Evolutionary conservation across 2,888 invertebrate species (phyloP), one percentile per base, ranked within the genome.

Genomic region (Drosophila melanosoma): DNA sequence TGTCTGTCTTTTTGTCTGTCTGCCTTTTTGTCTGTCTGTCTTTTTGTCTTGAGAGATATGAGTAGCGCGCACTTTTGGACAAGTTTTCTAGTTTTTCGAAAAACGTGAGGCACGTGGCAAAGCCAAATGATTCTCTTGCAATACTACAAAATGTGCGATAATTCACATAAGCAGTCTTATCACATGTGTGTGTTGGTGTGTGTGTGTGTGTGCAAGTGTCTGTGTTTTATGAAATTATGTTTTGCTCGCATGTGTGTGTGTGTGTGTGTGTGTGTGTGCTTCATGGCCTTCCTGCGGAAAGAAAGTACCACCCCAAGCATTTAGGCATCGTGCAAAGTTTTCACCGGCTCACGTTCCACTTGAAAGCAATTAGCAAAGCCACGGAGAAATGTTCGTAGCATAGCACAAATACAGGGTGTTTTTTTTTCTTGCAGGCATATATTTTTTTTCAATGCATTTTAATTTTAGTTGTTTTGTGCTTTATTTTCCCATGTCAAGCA

Each of bases 101-200:
- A 40, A 48, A 53, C 49, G 63, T 51, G 62, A 64, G 38, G 20
- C 45, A 38, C 60, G 53, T 20, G 29, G 57, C 29, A 57, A 20
- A 65, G 62, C 64, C 69, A 58, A 64, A 52, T 68, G 81, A 81
- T 76, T 73, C 84, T 29, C 66, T 64, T 57, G 66, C 80, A 75
- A 75, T 72, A 66, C 76, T 80, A 72, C 73, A 89, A 89, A 82
- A 89, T 89, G 89, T 87, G 84, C 90, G 89, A 89, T 87, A 90
- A 87, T 87, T 87, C 89, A 89, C 87, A 87, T 87, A 87, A 89
- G 81, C 76, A 90, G 81, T 89, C 76, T 89, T 86, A 88, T 86
- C 89, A 76, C 74, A 59, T 79, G 74, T 73, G 77, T 48, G 52
- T 52, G 72, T 38, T 59, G 42, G 56, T 57, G 54, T 32, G 32